Percentiles rank a stretch among this genome's conserved stretches.
These are phyloP conservation scores for Rhizomys pruinosus DNA, from an alignment of 2,113 vertebrate genomes.

Conservation along the genomic window DNA sequence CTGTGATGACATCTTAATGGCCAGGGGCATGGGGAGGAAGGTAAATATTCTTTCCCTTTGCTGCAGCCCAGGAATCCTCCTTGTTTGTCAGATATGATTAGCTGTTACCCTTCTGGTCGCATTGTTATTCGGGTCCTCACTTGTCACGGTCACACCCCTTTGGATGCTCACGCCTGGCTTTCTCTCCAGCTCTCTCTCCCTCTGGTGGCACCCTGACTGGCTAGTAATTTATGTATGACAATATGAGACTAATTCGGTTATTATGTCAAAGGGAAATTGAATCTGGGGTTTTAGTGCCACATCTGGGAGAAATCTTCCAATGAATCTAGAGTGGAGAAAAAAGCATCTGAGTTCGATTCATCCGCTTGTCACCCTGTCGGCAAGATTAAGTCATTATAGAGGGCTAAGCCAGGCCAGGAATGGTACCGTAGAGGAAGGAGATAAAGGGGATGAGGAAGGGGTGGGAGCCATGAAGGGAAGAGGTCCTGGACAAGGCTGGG, in stretches of 20 bases:
- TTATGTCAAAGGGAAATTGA: constrained; percentile 89
- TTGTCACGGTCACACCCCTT: constrained; percentile 77
- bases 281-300: constrained; percentile 83
- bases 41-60: constrained; percentile 78
- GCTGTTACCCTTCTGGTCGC: constrained; percentile 77
- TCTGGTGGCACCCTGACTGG: constrained; percentile 77
- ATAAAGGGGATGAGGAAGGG: constrained; percentile 61
- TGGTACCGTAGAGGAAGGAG: constrained; percentile 42
- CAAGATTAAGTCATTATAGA: constrained; percentile 85
- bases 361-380: constrained; percentile 82
- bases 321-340: constrained; percentile 82
- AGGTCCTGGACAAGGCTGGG: not conserved
- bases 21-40: constrained; percentile 67
- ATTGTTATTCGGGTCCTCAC: constrained; percentile 81
- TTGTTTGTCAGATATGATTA: constrained; percentile 83
- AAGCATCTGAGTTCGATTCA: constrained; percentile 75
- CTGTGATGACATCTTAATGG: constrained; percentile 69
- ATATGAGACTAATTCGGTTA: constrained; percentile 86
- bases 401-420: constrained; percentile 81
- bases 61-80: constrained; percentile 72
- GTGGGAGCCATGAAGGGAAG: not conserved
- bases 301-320: constrained; percentile 85
- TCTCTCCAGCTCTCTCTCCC: constrained; percentile 66
- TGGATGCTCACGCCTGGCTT: constrained; percentile 65
- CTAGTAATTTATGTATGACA: constrained; percentile 87